Percentiles rank a stretch among this genome's conserved stretches.
Conservation (phyloP, 2,113 vertebrate genomes). For the Rutilus rutilus region DNA sequence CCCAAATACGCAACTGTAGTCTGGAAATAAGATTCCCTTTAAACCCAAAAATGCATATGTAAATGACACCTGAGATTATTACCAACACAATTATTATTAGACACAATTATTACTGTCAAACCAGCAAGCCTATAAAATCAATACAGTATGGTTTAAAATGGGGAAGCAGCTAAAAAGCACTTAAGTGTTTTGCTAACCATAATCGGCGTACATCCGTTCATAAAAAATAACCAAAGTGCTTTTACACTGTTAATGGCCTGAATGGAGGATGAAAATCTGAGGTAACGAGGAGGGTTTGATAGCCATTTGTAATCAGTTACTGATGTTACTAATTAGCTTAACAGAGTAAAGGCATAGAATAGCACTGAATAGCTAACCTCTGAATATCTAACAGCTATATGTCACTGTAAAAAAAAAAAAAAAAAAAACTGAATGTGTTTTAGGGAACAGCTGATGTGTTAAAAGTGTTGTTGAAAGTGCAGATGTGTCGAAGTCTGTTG, state of each 20-base stretch:
- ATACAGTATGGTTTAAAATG: constrained; percentile 35
- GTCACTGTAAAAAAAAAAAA: background rate
- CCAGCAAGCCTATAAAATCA: constrained; percentile 46
- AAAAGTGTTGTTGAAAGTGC: background rate
- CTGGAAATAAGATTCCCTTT: too few species aligned
- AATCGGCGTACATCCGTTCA: constrained; percentile 7
- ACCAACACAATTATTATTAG: too few species aligned
- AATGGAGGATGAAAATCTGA: background rate
- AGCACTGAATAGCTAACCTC: too few species aligned
- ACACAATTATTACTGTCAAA: constrained; percentile 52
- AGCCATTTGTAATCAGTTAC: background rate
- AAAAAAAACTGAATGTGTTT: background rate
- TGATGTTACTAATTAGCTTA: background rate
- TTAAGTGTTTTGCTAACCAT: constrained; percentile 15
- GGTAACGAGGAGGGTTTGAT: too few species aligned
- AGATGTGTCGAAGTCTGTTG: background rate
- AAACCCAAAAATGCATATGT: background rate
- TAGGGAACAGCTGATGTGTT: background rate
- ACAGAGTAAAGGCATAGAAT: background rate
- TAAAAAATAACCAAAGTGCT: background rate
- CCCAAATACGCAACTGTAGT: too few species aligned
- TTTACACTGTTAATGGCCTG: constrained; percentile 5
- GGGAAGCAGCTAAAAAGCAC: background rate
- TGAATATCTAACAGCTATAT: background rate
- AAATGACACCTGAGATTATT: background rate